Conservation (phyloP, 2,113 vertebrate genomes). For the Lepidothrix coronata region DNA sequence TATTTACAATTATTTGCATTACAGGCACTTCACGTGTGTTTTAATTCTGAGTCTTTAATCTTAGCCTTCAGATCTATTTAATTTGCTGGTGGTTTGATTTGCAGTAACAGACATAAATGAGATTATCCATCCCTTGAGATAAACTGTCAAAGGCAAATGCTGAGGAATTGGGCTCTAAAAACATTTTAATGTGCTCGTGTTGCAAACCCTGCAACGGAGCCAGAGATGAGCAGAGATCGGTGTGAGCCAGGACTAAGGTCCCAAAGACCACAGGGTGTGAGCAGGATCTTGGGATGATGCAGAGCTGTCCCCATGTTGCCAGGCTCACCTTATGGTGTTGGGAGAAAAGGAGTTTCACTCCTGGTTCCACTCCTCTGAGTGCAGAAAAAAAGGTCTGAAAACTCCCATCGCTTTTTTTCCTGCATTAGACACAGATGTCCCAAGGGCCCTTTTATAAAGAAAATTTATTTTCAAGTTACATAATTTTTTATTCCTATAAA, state of each 20-base stretch:
- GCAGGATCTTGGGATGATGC: neutral
- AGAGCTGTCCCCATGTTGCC: accelerated
- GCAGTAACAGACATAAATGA: neutral
- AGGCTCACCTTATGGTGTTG: neutral
- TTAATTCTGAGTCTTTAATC: neutral
- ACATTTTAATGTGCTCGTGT: neutral
- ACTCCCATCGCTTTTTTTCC: neutral
- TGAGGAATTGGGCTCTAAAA: neutral
- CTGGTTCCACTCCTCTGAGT: neutral
- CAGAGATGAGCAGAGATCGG: accelerated
- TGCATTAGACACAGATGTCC: neutral
- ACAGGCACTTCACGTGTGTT: neutral
- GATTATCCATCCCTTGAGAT: neutral
- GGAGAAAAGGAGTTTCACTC: neutral
- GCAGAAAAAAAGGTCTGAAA: neutral
- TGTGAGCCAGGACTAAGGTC: neutral
- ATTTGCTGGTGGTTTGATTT: conserved; percentile 19
- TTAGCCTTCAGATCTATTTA: neutral
- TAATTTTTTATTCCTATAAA: neutral
- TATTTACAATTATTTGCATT: neutral
- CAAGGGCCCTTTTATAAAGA: neutral
- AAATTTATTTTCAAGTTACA: neutral
- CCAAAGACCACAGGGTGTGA: accelerated
- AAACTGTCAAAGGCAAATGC: neutral
- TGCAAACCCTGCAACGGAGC: neutral